A percentile compares a stretch with the other conserved stretches of the same genome.
Conservation (phyloP, 2,113 vertebrate genomes). For the Zosterops lateralis region DNA sequence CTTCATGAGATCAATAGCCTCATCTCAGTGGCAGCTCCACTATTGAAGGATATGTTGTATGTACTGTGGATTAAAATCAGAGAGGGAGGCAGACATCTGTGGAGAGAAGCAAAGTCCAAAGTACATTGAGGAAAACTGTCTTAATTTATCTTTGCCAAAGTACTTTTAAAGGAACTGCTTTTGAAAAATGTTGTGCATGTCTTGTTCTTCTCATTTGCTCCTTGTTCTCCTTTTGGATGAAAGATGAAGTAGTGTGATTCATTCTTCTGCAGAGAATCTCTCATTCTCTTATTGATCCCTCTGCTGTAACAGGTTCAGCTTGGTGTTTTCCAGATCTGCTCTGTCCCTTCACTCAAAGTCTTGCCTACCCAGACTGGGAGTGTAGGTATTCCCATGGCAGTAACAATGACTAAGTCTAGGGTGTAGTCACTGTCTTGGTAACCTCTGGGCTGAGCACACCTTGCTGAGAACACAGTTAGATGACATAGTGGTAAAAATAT, state of each 20-base stretch:
- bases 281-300: neutral
- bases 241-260: neutral
- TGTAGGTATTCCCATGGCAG: neutral
- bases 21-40: neutral
- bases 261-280: neutral
- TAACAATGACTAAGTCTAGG: neutral
- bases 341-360: neutral
- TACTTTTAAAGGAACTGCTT: neutral
- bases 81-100: neutral
- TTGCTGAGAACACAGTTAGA: neutral
- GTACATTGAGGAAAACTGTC: neutral
- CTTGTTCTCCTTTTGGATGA: neutral
- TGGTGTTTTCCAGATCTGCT: neutral
- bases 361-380: neutral
- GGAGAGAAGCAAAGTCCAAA: constrained; percentile 16
- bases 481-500: neutral
- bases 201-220: neutral
- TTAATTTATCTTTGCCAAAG: neutral
- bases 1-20: neutral
- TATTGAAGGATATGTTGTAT: neutral
- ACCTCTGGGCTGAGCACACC: neutral
- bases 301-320: neutral
- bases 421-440: neutral
- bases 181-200: neutral
- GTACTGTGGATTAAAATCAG: neutral